Base-by-base conservation (phyloP, 2,797 vertebrate genomes). In the Miichthys miiuy region DNA sequence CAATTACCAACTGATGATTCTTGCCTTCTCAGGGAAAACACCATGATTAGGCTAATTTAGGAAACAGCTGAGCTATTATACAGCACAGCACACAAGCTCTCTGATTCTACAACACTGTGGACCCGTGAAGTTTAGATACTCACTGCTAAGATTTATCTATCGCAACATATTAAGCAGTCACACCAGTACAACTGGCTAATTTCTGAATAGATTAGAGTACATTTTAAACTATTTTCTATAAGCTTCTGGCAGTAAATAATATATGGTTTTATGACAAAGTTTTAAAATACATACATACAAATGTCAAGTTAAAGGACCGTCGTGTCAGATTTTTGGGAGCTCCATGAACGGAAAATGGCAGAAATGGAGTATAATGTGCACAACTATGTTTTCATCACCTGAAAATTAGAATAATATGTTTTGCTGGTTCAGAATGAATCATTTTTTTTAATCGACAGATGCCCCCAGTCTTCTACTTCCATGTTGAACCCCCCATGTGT, bases 61-160 rank as follows among this genome's bases (percentile, higher is more conserved):
- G 72, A 88, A 88, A 87, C 62, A 76, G 84, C 85, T 80, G 85
- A 91, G 80, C 69, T 75, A 82, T 81, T 65, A 60, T 64, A 71
- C 62, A 46, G 41, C 10, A 13, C 41, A 67, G 75, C n/a, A n/a
- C n/a, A n/a, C n/a, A n/a, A 82, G 9, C 51, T 62, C 12, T 82
- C 58, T 56, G 57, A 62, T 57, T 79, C 27, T 41, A 27, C 27
- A 64, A 20, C 57, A 23, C 56, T 21, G 62, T 51, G 13, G 63
- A 60, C 38, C 57, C 66, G 17, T 27, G 3, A 69, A 25, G 48
- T 46, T 27, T 38, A 20, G 38, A 67, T 3, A 23, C 11, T 72
- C 30, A 7, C 10, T 64, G 38, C 52, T 68, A 66, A 21, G 18
- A 47, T 30, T 3, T 54, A 7, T 61, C 34, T 46, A 0, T 48